A percentile compares a stretch with the other conserved stretches of the same genome.
Conservation (phyloP, 1,140 invertebrate species). For the Leucophenga varia region DNA sequence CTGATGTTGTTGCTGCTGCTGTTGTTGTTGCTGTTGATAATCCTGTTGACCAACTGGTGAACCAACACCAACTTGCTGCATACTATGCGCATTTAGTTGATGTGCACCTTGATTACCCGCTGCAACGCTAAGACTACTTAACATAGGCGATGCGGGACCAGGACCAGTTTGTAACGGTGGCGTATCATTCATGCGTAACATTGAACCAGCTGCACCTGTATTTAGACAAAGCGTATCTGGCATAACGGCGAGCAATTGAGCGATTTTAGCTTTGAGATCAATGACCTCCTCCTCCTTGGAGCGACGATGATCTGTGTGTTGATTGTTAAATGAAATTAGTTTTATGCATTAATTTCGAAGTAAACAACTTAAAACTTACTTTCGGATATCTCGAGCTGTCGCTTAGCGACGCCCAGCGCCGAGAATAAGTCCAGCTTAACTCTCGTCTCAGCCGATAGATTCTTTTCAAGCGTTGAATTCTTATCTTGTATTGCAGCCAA, state of each 20-base stretch:
- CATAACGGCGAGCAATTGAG: constrained; percentile 90
- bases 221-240: constrained; percentile 67
- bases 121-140: constrained; percentile 33
- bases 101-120: constrained; percentile 10
- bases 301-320: constrained; percentile 73
- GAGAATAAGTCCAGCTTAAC: constrained; percentile 96
- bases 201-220: constrained; percentile 48
- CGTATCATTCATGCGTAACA: constrained; percentile 54
- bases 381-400: constrained; percentile 89
- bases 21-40: constrained; percentile 42
- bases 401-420: constrained; percentile 90
- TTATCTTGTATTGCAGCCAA: constrained; percentile 82
- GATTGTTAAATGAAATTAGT: constrained; percentile 42
- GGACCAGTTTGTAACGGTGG: constrained; percentile 46
- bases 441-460: constrained; percentile 90
- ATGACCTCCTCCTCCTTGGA: constrained; percentile 88
- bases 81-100: constrained; percentile 45
- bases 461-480: constrained; percentile 85
- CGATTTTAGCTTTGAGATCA: constrained; percentile 85
- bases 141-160: constrained; percentile 48
- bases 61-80: constrained; percentile 58
- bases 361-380: constrained; percentile 66
- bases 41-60: constrained; percentile 22
- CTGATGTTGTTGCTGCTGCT: constrained; percentile 34
- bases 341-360: not conserved